Conservation (phyloP, 2,888 invertebrate genomes). For the Drosophila maculinotata region DNA sequence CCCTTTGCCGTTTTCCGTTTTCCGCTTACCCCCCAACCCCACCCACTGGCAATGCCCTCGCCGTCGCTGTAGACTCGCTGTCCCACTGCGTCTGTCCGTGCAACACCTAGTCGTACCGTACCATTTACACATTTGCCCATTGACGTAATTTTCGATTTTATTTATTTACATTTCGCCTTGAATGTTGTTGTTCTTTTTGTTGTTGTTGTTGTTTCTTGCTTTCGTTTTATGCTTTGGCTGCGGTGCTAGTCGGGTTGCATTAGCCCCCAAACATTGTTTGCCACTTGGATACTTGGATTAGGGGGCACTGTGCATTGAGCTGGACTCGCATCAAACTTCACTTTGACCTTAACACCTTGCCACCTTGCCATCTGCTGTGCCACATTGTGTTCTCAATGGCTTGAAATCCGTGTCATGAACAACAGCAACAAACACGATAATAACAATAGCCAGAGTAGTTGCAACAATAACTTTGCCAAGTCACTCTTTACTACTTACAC, state of each 20-base stretch:
- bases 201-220: conserved; percentile 9
- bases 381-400: too few species aligned
- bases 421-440: conserved; percentile 5
- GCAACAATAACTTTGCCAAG: conserved; percentile 12
- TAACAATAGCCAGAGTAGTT: conserved; percentile 6
- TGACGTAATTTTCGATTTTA: conserved; percentile 51
- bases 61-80: conserved; percentile 14
- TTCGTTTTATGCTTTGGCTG: conserved; percentile 4
- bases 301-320: too few species aligned
- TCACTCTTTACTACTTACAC: neutral
- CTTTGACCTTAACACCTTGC: conserved; percentile 30
- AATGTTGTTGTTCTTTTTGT: conserved; percentile 30
- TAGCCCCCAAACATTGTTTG: conserved; percentile 6
- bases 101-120: conserved; percentile 13
- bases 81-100: conserved; percentile 21
- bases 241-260: conserved; percentile 1
- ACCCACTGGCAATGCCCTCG: conserved; percentile 29
- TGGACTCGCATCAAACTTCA: conserved; percentile 23
- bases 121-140: too few species aligned
- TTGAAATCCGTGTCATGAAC: conserved; percentile 34
- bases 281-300: conserved; percentile 15
- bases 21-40: neutral
- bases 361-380: too few species aligned
- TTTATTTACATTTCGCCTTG: conserved; percentile 66
- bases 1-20: neutral